Percentiles rank a stretch among this genome's conserved stretches.
Conservation (phyloP, 2,797 vertebrate species). For the Adrianichthys oophorus region DNA sequence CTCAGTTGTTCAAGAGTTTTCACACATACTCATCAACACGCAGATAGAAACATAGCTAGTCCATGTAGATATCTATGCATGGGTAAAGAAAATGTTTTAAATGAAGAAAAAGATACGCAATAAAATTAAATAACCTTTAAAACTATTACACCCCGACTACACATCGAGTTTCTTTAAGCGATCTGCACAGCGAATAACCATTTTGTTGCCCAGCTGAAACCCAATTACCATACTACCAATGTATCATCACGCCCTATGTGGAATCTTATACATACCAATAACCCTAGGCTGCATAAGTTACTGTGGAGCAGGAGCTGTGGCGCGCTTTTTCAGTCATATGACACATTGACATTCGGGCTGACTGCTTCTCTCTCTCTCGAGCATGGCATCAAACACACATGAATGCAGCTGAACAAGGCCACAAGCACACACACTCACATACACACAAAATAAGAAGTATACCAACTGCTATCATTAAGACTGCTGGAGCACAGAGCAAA, state of each 20-base stretch:
- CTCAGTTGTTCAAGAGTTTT: neutral
- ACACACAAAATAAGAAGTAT: neutral
- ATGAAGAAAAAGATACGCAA: neutral
- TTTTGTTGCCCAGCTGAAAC: conserved; percentile 33
- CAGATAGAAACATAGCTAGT: conserved; percentile 3
- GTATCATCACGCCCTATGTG: conserved; percentile 51
- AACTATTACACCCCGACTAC: conserved; percentile 9
- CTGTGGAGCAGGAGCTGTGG: conserved; percentile 28
- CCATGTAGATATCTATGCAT: neutral
- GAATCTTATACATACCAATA: conserved; percentile 58
- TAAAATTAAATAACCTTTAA: neutral
- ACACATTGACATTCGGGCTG: conserved; percentile 33
- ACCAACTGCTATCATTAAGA: conserved; percentile 61
- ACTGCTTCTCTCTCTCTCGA: conserved; percentile 25
- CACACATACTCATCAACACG: conserved; percentile 14
- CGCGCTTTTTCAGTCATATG: conserved; percentile 41
- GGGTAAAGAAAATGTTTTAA: neutral
- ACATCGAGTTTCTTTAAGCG: conserved; percentile 12
- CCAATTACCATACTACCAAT: conserved; percentile 52
- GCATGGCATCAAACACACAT: conserved; percentile 18
- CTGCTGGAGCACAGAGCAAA: conserved; percentile 56
- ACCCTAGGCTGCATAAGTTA: conserved; percentile 24
- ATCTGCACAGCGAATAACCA: conserved; percentile 40
- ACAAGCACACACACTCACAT: conserved; percentile 10
- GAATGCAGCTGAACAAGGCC: conserved; percentile 4